A percentile compares a stretch with the other conserved stretches of the same genome.
These are phyloP conservation scores for Caiman crocodilus DNA, from an alignment of 2,797 vertebrate genomes.

Conservation along the genomic window DNA sequence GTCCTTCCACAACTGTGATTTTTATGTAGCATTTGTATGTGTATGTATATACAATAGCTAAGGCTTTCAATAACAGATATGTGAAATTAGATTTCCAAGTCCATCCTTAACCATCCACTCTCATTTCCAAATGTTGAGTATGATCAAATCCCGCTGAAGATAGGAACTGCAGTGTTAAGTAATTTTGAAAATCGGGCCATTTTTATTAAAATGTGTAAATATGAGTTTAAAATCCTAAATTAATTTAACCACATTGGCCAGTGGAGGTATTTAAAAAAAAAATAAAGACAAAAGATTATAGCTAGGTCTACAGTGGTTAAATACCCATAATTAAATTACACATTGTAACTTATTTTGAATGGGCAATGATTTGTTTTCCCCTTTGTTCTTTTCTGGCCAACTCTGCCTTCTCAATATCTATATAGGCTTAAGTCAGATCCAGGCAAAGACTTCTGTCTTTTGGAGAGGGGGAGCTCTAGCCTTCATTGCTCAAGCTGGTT, in stretches of 20 bases:
- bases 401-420: not conserved
- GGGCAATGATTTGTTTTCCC: not conserved
- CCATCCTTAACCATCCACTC: not conserved
- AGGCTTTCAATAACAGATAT: not conserved
- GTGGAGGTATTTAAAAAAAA: not conserved
- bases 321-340: not conserved
- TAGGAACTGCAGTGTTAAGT: not conserved
- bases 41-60: not conserved
- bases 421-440: not conserved
- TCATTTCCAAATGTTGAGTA: not conserved
- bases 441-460: not conserved
- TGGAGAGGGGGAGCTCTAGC: not conserved
- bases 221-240: not conserved
- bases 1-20: rapidly evolving
- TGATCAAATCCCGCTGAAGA: not conserved
- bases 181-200: not conserved
- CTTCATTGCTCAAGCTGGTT: not conserved
- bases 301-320: not conserved
- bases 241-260: not conserved
- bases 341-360: not conserved
- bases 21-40: not conserved
- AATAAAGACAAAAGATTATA: not conserved
- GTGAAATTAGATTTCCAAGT: not conserved
- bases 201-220: not conserved
- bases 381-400: not conserved